Evolutionary conservation across 1,140 invertebrate species (phyloP).

Genomic region (Scaptomyza pallida): DNA sequence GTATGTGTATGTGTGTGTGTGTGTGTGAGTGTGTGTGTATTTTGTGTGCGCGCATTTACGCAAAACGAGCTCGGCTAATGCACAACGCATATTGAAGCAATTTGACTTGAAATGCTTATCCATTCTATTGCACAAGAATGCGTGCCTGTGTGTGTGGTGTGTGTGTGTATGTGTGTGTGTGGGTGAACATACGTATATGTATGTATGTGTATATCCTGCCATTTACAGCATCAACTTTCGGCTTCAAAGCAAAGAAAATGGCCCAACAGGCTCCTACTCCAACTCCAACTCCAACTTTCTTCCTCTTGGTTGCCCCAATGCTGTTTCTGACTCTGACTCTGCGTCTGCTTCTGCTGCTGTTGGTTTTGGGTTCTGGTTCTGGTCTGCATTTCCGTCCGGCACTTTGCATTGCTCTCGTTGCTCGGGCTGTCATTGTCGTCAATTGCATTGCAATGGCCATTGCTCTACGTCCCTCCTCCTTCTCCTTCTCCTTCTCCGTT

Average conservation of each 20-base stretch:
- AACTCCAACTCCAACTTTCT: neutral
- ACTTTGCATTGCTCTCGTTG: slow-evolving; percentile 53
- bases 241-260: slow-evolving; percentile 60
- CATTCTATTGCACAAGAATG: slow-evolving; percentile 56
- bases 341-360: neutral
- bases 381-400: slow-evolving; percentile 66
- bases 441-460: slow-evolving; percentile 70
- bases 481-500: neutral
- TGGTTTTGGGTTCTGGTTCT: slow-evolving; percentile 35
- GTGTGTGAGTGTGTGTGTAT: slow-evolving; percentile 12
- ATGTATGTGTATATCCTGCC: slow-evolving; percentile 27
- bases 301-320: neutral
- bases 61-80: slow-evolving; percentile 76
- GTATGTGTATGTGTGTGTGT: slow-evolving; percentile 8
- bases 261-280: slow-evolving; percentile 12
- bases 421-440: slow-evolving; percentile 60
- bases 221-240: slow-evolving; percentile 60
- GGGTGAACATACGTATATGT: slow-evolving; percentile 17
- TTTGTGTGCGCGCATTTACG: slow-evolving; percentile 63
- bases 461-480: slow-evolving; percentile 19
- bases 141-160: slow-evolving; percentile 14
- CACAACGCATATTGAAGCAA: slow-evolving; percentile 77
- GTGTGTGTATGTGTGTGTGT: slow-evolving; percentile 9
- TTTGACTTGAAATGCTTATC: slow-evolving; percentile 71
- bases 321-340: slow-evolving; percentile 12